A percentile compares a stretch with the other conserved stretches of the same genome.
phyloP scores from a whole-genome alignment of 2,113 vertebrate genomes.

The Python bivittatus region DNA sequence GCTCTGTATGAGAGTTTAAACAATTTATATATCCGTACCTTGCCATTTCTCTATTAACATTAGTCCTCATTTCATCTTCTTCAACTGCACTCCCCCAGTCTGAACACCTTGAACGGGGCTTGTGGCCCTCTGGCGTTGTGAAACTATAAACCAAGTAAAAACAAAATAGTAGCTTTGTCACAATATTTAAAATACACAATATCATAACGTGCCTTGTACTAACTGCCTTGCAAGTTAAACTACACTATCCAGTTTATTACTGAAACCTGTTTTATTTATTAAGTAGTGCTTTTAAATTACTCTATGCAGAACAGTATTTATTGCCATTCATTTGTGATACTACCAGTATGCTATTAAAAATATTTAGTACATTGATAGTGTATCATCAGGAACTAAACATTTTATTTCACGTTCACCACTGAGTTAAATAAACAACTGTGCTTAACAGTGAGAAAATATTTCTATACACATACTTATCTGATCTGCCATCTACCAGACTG shows the following conservation, averaged over 20 bases:
- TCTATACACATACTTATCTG: constrained; percentile 48
- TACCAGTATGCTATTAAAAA: neutral
- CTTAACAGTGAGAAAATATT: neutral
- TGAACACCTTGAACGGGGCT: constrained; percentile 77
- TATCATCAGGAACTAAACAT: neutral
- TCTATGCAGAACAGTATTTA: neutral
- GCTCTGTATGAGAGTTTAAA: neutral
- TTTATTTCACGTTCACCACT: neutral
- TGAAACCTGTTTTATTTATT: neutral
- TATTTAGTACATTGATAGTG: too few species aligned
- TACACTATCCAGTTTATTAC: neutral
- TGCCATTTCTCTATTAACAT: constrained; percentile 85
- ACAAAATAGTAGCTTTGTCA: neutral
- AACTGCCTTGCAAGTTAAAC: neutral
- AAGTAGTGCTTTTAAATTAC: neutral
- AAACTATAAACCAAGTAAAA: constrained; percentile 75
- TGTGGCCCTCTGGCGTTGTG: constrained; percentile 89
- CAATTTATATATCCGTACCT: constrained; percentile 71
- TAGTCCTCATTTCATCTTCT: constrained; percentile 86
- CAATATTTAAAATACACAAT: constrained; percentile 6
- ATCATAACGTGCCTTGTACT: neutral
- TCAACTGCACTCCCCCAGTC: constrained; percentile 93
- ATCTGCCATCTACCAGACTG: constrained; percentile 41
- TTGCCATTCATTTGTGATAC: neutral
- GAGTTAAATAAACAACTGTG: neutral